Percentiles rank a stretch among this genome's conserved stretches.
Evolutionary conservation across 2,797 vertebrate genomes (phyloP).

Genomic region (Harpagifer antarcticus): DNA sequence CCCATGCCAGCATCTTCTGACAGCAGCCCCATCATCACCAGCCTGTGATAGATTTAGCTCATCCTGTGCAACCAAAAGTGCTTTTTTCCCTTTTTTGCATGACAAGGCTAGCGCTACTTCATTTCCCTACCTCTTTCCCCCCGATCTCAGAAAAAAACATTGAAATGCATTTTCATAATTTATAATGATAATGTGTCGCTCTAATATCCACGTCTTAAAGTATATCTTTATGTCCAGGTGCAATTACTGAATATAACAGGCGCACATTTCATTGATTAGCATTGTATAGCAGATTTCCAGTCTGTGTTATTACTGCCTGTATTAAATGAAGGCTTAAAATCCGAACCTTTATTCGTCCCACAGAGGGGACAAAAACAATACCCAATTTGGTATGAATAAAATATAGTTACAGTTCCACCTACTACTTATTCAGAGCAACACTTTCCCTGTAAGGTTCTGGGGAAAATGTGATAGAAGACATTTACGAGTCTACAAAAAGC

Average conservation of each 20-base stretch:
- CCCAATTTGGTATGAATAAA: too few relatives aligned
- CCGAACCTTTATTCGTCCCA: neutral
- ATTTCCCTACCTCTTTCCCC: neutral
- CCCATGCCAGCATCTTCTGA: conserved; percentile 68
- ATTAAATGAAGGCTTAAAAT: conserved; percentile 10
- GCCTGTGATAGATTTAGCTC: conserved; percentile 67
- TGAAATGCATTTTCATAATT: neutral
- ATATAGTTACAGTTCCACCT: neutral
- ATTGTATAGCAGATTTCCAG: neutral
- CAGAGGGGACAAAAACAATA: too few relatives aligned
- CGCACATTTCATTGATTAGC: neutral
- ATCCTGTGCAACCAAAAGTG: conserved; percentile 41
- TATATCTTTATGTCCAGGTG: neutral
- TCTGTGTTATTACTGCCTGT: neutral
- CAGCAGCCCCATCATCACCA: conserved; percentile 60
- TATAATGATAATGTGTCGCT: neutral
- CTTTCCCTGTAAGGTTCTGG: neutral
- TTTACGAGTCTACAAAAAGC: conserved; percentile 4
- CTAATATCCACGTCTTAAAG: neutral
- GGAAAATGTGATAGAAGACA: neutral
- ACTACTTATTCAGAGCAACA: neutral
- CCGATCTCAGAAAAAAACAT: neutral
- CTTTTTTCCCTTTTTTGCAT: conserved; percentile 18
- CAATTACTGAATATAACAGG: conserved; percentile 1
- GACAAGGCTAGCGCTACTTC: conserved; percentile 1